Evolutionary conservation across 1,140 invertebrate genomes (phyloP), one percentile per base, ranked within the genome.

Genomic region (Hylyphantes graminicola): DNA sequence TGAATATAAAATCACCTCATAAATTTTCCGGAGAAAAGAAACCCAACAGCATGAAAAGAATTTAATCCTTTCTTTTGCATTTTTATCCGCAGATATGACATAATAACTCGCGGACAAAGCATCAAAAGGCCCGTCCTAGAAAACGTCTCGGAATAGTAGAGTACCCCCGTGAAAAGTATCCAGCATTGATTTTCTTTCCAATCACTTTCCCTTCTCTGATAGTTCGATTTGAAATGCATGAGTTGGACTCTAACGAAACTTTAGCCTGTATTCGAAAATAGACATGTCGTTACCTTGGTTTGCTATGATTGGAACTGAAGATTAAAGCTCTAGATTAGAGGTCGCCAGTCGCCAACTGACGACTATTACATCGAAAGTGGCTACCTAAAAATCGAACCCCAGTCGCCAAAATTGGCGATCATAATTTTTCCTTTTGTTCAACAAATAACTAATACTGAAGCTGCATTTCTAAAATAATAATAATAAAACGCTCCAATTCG

Each of bases 191-290:
- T 81, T 81, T 61, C 67, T 53, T 53, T 76, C 78, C 53, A 81
- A 81, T 81, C 78, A 81, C 65, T 81, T 57, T 74, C 67, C 48
- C 51, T 74, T 57, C 17, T 72, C 63, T 67, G 68, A 81, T 72
- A 72, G 72, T 55, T 70, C 78, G 78, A 81, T 81, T 72, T 81
- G 65, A 81, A 81, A 81, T 81, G 78, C 78, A 81, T 81, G 78
- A 81, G 78, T 81, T 81, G 67, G 78, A 63, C 57, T 77, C 53
- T n/a, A 74, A 63, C 78, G 67, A 72, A 81, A 72, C 67, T 81
- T 81, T 67, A 76, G 21, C 76, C 63, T 78, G 61, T 78, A 78
- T 67, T 67, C 76, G 76, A 21, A 78, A 78, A 78, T 78, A 78
- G 76, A 78, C 76, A 78, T 72, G 53, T 51, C 68, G 12, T 48